Base-by-base conservation (phyloP, 2,888 invertebrate genomes). In the Ophioninae sp. region DNA sequence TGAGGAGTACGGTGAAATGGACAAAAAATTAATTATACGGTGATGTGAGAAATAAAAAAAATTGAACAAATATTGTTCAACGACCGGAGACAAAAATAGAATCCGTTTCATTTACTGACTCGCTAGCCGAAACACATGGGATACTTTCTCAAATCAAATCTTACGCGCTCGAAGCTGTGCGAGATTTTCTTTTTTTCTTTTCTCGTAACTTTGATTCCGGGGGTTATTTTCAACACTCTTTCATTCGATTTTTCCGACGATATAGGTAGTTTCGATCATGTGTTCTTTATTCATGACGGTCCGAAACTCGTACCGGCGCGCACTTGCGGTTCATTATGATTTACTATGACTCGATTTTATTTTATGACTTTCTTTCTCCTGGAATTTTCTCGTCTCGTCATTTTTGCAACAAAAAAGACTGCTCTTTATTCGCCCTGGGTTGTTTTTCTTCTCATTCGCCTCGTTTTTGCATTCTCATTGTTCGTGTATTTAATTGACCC, bases 401-500 rank as follows among this genome's bases (percentile, higher is more conserved):
- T 83, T 61, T 65, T 30, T 37, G 70, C 39, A 67, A n/a, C n/a
- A n/a, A n/a, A n/a, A 69, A 75, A 30, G 23, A 68, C 44, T n/a
- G 21, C 2, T 20, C 30, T 50, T 30, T 23, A 30, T 67, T 68
- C 67, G 61, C 69, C 74, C 74, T 39, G 20, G 37, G 13, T 77
- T 57, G 56, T 37, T 72, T 68, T 20, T 64, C 21, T 56, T 81
- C 69, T 65, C 57, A 30, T 30, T 68, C 77, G 62, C 70, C 64
- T 69, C 59, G 20, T 61, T 10, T 65, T 37, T 30, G 10, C 62
- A 57, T 44, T 23, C 44, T 44, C 30, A 57, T 78, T 81, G 65
- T 84, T 68, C 78, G 61, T 83, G 50, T 64, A 59, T 65, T 65
- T 23, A 79, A 81, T 81, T 73, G 76, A 84, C 81, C 79, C 57